Base-by-base conservation (phyloP, 2,113 vertebrate species). In the Sterrhoptilus dennistouni region DNA sequence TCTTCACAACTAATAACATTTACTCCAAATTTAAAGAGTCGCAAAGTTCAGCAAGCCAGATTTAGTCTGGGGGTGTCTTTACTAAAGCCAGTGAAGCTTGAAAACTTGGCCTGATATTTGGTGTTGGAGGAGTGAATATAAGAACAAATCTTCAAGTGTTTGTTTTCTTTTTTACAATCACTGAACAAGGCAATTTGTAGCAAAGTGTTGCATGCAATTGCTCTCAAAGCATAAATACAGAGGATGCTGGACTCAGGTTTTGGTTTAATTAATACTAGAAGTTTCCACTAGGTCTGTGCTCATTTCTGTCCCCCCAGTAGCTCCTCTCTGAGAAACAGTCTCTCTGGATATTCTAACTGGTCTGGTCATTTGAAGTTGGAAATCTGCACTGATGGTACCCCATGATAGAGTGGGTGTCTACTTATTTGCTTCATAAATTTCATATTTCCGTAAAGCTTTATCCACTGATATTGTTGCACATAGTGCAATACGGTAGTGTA, bases 1-100 rank as follows among this genome's bases (percentile, higher is more conserved):
- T 96, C 93, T 93, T 95, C 88, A 79, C 86, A 49, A 83, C 87
- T 80, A 87, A 54, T 85, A 94, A 93, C 92, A 90, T 93, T 95
- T 97, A 92, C 86, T 96, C 95, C 94, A 84, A 89, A 95, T 92
- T 50, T 78, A 65, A 95, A 90, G 72, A 94, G 80, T 61, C 1
- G 0, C 83, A 92, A 92, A 96, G 92, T 83, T 96, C 94, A 95
- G 45, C 38, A 27, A 86, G 56, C 25, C 76, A 87, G 71, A 94
- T 92, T 90, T 93, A 91, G 57, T 60, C 69, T 60, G 65, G n/a
- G 44, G 72, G 36, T 87, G 28, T 83, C 93, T 86, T 40, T 64
- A 22, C 90, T 56, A 24, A 87, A 87, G 76, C 35, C 56, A 49
- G 65, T 45, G 52, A 44, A 77, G 64, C 72, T 71, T 81, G 91